Conservation (phyloP, 2,888 invertebrate species). For the Allophyes oxyacanthae region DNA sequence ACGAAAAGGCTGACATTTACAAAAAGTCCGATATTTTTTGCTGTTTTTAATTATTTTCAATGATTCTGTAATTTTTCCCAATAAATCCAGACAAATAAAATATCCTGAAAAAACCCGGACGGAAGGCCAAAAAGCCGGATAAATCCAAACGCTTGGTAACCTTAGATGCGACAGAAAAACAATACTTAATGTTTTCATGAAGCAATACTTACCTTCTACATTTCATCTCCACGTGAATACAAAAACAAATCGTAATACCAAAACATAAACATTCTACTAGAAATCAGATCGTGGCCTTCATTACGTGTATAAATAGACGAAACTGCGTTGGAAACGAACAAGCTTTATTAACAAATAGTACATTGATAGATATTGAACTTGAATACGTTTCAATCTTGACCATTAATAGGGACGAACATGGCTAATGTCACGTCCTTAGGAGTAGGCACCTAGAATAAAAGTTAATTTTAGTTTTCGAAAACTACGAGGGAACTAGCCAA, state of each 20-base stretch:
- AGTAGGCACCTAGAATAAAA: constrained; percentile 37
- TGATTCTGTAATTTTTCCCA: too few species aligned
- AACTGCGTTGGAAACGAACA: constrained; percentile 23
- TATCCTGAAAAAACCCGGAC: too few species aligned
- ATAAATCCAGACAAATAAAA: too few species aligned
- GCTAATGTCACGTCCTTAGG: constrained; percentile 13
- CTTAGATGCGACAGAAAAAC: too few species aligned
- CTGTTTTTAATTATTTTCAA: too few species aligned
- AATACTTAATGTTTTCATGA: too few species aligned
- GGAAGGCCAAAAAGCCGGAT: too few species aligned
- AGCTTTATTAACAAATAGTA: constrained; percentile 25
- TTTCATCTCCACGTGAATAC: background rate
- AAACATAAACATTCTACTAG: constrained; percentile 16
- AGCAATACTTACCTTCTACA: too few species aligned
- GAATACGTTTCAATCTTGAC: constrained; percentile 13
- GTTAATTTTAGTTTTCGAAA: constrained; percentile 11
- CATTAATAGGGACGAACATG: background rate
- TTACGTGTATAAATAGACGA: constrained; percentile 35
- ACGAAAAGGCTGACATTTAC: too few species aligned
- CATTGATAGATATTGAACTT: constrained; percentile 1
- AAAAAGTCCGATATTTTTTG: too few species aligned
- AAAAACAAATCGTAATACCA: constrained; percentile 5
- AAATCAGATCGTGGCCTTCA: constrained; percentile 29
- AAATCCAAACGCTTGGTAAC: too few species aligned
- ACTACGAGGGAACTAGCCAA: background rate